These are phyloP conservation scores for Eulemur albifrons DNA, from an alignment of 2,797 vertebrate genomes.

Conservation along the genomic window DNA sequence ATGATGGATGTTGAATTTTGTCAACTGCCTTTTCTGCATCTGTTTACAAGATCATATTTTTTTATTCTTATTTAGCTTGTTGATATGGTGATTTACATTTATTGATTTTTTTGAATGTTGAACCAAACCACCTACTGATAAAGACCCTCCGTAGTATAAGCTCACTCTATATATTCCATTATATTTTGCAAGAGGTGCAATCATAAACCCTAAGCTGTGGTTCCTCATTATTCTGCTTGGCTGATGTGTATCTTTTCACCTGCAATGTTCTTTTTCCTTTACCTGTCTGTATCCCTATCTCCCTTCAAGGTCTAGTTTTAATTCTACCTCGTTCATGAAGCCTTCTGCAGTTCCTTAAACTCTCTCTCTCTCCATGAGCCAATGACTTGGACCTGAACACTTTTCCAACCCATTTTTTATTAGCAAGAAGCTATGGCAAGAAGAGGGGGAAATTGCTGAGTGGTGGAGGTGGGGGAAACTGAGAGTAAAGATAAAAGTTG, in stretches of 20 bases:
- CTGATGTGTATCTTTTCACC: neutral
- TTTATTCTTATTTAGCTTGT: neutral
- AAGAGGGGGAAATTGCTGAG: neutral
- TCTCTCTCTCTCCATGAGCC: neutral
- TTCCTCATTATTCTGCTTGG: neutral
- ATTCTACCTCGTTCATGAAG: neutral
- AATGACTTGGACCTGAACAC: neutral
- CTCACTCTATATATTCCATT: neutral
- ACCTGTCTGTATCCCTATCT: neutral
- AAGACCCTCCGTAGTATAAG: neutral
- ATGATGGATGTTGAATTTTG: neutral
- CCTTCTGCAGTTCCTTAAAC: neutral
- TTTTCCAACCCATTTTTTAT: slow-evolving; percentile 21
- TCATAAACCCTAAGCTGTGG: neutral
- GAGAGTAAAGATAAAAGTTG: neutral
- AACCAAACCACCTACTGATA: neutral
- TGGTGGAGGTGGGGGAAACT: neutral
- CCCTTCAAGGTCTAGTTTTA: neutral
- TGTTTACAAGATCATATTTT: neutral
- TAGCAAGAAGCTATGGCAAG: neutral
- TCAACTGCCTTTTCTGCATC: neutral
- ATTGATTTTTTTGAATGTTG: neutral
- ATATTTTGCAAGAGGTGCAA: neutral
- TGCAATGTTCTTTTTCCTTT: neutral
- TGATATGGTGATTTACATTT: neutral